Base-by-base conservation (phyloP, 2,888 invertebrate species). In the Bibio marci region DNA sequence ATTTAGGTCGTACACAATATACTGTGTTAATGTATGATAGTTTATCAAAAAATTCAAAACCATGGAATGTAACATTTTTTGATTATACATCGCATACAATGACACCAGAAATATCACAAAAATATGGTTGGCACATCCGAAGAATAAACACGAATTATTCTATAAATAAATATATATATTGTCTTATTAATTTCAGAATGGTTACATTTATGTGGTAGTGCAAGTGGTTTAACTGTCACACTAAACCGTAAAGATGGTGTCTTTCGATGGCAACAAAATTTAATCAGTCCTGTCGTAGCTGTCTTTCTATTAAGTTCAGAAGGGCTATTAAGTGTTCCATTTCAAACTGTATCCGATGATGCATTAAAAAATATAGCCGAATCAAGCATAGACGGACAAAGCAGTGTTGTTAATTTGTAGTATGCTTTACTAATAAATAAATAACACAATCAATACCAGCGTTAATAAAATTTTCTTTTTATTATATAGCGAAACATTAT, bases 31-130 rank as follows among this genome's bases (percentile, higher is more conserved):
- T 97, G 91, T 82, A 83, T 46, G 94, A 97, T 55, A 77, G 76
- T 45, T 46, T 54, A 25, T 76, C 81, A 28, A 65, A 66, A 43
- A 67, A 71, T 48, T 65, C 64, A 39, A 77, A 80, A 53, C 78
- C 78, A 45, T 97, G 95, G 95, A 97, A 98, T 64, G 86, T 95
- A 5, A 95, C 95, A 1, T 97, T 87, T 65, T 86, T 80, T 53
- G 95, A 95, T 63, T 98, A 97, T 58, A 80, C 92, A 2, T 78
- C 88, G 2, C 73, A 73, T 54, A 79, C 77, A 45, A 85, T 79
- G 76, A 76, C 74, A 34, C 73, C 76, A 37, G 80, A 86, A 55
- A 69, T 77, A 60, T 64, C 76, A 4, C 77, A 76, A 50, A 79
- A 80, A 60, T 90, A 91, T 64, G 82, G 86, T 85, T 33, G 12